Evolutionary conservation across 1,140 invertebrate species (phyloP).

Genomic region (Formica exsecta): DNA sequence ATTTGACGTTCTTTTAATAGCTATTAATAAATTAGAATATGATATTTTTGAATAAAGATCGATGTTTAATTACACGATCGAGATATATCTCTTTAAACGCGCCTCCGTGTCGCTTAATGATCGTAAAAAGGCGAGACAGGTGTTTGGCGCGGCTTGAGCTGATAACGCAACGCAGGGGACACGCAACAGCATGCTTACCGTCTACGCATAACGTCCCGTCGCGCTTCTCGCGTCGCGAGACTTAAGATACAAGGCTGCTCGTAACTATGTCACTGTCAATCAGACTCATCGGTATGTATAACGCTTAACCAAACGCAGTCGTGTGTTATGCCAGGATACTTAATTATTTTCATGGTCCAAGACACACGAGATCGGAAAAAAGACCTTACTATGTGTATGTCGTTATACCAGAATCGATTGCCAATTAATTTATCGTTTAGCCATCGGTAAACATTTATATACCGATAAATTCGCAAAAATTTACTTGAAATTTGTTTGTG

Average conservation of each 20-base stretch:
- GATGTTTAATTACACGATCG: neutral
- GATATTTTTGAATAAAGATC: neutral
- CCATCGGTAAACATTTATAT: neutral
- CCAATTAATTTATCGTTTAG: slow-evolving; percentile 18
- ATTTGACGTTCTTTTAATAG: neutral
- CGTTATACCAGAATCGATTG: slow-evolving; percentile 22
- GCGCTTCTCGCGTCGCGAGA: slow-evolving; percentile 59
- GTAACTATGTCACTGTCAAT: slow-evolving; percentile 85
- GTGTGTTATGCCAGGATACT: slow-evolving; percentile 71
- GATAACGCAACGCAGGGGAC: slow-evolving; percentile 30
- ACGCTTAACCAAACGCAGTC: slow-evolving; percentile 79
- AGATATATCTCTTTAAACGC: neutral
- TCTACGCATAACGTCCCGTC: slow-evolving; percentile 60
- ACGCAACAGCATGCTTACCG: slow-evolving; percentile 45
- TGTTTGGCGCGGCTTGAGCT: slow-evolving; percentile 36
- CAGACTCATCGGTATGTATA: slow-evolving; percentile 83
- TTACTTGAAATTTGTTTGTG: neutral
- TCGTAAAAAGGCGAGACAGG: neutral
- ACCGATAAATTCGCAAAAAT: slow-evolving; percentile 1
- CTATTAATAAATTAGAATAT: slow-evolving; percentile 20
- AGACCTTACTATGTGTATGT: slow-evolving; percentile 7
- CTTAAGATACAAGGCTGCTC: slow-evolving; percentile 77
- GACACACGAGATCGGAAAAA: slow-evolving; percentile 7
- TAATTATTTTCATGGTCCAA: slow-evolving; percentile 71
- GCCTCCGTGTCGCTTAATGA: neutral